Evolutionary conservation across 1,140 invertebrate genomes (phyloP).

Genomic region (Drosophila bocqueti): DNA sequence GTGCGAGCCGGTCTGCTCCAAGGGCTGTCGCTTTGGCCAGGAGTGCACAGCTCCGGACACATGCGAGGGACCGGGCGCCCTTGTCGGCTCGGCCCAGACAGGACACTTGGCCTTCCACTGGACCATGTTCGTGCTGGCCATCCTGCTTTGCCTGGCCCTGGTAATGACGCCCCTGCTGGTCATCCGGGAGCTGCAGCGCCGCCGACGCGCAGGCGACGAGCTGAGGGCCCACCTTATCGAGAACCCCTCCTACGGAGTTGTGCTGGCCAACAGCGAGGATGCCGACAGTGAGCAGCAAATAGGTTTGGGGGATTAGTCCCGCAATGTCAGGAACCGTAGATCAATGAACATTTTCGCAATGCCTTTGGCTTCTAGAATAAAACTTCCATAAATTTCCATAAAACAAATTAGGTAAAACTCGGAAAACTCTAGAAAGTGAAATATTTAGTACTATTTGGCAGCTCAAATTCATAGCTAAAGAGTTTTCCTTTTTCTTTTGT

Average conservation of each 20-base stretch:
- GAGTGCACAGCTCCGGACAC: constrained; percentile 46
- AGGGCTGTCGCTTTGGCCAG: constrained; percentile 85
- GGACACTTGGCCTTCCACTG: constrained; percentile 24
- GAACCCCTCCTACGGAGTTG: constrained; percentile 75
- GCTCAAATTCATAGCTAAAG: constrained; percentile 10
- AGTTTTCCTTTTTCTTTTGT: background rate
- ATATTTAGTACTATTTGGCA: constrained; percentile 5
- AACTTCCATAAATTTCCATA: background rate
- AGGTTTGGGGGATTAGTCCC: constrained; percentile 17
- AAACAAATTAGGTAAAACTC: background rate
- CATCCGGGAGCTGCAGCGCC: constrained; percentile 54
- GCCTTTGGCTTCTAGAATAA: background rate
- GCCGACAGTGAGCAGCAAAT: constrained; percentile 39
- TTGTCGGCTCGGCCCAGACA: background rate
- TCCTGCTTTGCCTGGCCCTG: constrained; percentile 55
- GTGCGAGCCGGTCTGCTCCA: constrained; percentile 86
- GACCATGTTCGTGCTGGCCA: constrained; percentile 39
- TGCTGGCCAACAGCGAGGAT: constrained; percentile 60
- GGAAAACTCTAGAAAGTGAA: constrained; percentile 1
- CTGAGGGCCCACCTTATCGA: constrained; percentile 66
- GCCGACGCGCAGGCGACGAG: constrained; percentile 47
- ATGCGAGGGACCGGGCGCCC: constrained; percentile 9
- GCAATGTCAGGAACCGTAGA: background rate
- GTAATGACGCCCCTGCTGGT: constrained; percentile 59
- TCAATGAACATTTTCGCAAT: background rate